Conservation (phyloP, 2,113 vertebrate species). For the Larimichthys crocea region DNA sequence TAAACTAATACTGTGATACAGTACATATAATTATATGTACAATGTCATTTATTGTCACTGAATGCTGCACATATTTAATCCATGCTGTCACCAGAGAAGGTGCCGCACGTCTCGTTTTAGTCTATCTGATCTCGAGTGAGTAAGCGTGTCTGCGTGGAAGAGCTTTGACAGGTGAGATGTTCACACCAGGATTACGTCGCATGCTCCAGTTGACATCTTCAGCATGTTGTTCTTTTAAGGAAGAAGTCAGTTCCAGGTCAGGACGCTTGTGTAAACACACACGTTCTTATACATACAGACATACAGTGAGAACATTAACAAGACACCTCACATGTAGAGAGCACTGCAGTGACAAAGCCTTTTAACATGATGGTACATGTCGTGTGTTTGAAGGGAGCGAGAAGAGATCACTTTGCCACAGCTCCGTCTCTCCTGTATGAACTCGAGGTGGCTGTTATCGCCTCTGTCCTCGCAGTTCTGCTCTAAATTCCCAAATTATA, state of each 20-base stretch:
- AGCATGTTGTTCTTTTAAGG: neutral
- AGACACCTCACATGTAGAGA: neutral
- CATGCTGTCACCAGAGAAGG: neutral
- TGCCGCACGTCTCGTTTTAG: neutral
- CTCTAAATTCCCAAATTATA: neutral
- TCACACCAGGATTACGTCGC: neutral
- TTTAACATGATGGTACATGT: conserved; percentile 14
- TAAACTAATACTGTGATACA: neutral
- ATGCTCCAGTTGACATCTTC: conserved; percentile 12
- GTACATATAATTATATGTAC: too few species aligned
- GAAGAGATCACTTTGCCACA: neutral
- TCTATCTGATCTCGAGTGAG: neutral
- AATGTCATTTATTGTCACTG: neutral
- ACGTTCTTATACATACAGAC: neutral
- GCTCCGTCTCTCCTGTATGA: neutral
- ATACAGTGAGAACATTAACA: neutral
- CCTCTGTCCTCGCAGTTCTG: neutral
- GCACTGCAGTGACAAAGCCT: conserved; percentile 25
- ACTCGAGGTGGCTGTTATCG: neutral
- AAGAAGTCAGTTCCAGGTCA: neutral
- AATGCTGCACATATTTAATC: neutral
- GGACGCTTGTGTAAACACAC: conserved; percentile 17
- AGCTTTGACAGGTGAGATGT: conserved; percentile 4
- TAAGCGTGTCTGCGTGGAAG: neutral
- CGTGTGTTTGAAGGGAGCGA: neutral